Evolutionary conservation across 2,888 invertebrate species (phyloP).

Genomic region (Patella caerulea): DNA sequence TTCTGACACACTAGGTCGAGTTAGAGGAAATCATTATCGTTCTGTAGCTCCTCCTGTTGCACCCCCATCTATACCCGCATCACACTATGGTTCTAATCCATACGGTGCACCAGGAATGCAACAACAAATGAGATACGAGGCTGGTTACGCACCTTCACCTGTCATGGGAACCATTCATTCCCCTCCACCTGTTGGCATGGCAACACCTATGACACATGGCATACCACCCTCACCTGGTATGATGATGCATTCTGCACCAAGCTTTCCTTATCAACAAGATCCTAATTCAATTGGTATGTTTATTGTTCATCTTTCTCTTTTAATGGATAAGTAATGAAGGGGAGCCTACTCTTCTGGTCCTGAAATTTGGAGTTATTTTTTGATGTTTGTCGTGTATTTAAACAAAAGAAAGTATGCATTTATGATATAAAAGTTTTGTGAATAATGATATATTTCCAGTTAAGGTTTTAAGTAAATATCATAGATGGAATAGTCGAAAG

Average conservation of each 20-base stretch:
- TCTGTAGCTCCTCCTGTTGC: conserved; percentile 94
- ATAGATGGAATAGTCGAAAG: too few species aligned
- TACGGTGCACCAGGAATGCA: conserved; percentile 71
- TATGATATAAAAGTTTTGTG: too few species aligned
- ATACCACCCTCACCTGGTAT: conserved; percentile 33
- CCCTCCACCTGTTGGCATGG: conserved; percentile 56
- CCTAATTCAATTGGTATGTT: conserved; percentile 36
- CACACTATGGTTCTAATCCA: neutral
- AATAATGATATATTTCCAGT: too few species aligned
- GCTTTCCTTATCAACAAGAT: conserved; percentile 25
- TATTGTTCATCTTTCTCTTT: neutral
- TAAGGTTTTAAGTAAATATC: too few species aligned
- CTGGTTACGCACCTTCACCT: conserved; percentile 28
- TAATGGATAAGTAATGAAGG: neutral
- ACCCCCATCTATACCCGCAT: conserved; percentile 83
- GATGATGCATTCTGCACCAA: conserved; percentile 29
- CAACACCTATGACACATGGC: conserved; percentile 50
- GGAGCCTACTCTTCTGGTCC: neutral
- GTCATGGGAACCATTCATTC: conserved; percentile 39
- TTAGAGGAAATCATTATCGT: conserved; percentile 71
- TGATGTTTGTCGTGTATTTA: neutral
- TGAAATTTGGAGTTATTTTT: neutral
- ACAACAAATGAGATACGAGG: conserved; percentile 23
- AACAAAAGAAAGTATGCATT: too few species aligned
- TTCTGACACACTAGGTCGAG: conserved; percentile 53